Evolutionary conservation across 2,113 vertebrate species (phyloP).

Genomic region (Typhlomys cinereus): DNA sequence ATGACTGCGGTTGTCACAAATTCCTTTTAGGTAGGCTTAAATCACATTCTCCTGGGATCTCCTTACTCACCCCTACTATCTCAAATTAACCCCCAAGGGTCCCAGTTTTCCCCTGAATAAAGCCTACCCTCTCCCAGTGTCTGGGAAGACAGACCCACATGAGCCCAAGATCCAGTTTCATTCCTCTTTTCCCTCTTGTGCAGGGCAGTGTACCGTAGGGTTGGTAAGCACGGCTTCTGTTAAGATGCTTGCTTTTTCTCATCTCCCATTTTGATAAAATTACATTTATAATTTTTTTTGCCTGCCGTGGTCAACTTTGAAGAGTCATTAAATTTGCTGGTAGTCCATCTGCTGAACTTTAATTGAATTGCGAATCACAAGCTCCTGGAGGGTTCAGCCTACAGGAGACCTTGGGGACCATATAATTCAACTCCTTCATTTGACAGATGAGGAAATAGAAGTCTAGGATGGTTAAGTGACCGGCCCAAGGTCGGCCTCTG

Average conservation of each 20-base stretch:
- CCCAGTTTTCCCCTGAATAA: background rate
- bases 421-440: constrained; percentile 63
- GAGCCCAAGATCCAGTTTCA: constrained; percentile 36
- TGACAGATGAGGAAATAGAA: constrained; percentile 49
- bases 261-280: constrained; percentile 60
- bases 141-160: background rate
- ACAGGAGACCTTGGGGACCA: constrained; percentile 43
- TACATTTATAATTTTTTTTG: constrained; percentile 57
- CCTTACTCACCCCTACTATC: background rate
- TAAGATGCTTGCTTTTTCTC: constrained; percentile 59
- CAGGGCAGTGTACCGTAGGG: background rate
- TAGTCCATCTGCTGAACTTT: constrained; percentile 69
- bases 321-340: constrained; percentile 76
- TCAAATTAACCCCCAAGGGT: constrained; percentile 56
- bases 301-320: constrained; percentile 75
- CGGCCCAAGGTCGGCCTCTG: constrained; percentile 65
- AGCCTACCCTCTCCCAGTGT: background rate
- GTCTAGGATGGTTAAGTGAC: constrained; percentile 59
- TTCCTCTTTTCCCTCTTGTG: background rate
- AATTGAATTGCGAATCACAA: constrained; percentile 71
- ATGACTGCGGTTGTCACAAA: constrained; percentile 56
- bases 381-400: constrained; percentile 64
- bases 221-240: constrained; percentile 27
- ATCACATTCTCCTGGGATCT: constrained; percentile 42
- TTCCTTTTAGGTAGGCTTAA: constrained; percentile 53